These are phyloP conservation scores for Ictalurus punctatus DNA, from an alignment of 2,113 vertebrate genomes.

Conservation along the genomic window DNA sequence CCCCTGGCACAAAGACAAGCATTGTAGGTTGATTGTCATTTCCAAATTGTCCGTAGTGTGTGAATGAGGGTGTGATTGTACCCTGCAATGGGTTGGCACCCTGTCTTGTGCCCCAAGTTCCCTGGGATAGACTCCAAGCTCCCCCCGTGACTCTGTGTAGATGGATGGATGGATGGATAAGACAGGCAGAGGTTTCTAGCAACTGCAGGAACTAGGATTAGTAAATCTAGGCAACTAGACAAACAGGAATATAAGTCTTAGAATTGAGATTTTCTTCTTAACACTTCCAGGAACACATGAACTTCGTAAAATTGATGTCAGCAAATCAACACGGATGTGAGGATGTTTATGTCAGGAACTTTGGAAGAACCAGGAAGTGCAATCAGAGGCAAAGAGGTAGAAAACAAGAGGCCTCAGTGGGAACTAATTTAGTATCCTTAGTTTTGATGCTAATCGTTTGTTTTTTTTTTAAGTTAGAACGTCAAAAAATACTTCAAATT, in stretches of 20 bases:
- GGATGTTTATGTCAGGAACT: background rate
- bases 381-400: background rate
- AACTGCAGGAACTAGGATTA: background rate
- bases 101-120: too few relatives aligned
- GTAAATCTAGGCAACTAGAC: background rate
- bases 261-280: background rate
- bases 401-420: background rate
- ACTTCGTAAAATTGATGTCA: background rate
- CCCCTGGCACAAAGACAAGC: too few relatives aligned
- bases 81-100: too few relatives aligned
- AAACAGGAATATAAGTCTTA: background rate
- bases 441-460: background rate
- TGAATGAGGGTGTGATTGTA: too few relatives aligned
- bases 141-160: too few relatives aligned
- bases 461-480: background rate
- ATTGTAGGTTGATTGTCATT: too few relatives aligned
- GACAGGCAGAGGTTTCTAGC: background rate
- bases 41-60: too few relatives aligned
- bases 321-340: background rate
- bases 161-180: background rate
- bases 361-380: slow-evolving; percentile 1
- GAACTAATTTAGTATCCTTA: background rate
- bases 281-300: background rate
- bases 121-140: too few relatives aligned
- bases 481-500: background rate